Base-by-base conservation (phyloP, 2,888 invertebrate genomes). In the Clepsis dumicolana region DNA sequence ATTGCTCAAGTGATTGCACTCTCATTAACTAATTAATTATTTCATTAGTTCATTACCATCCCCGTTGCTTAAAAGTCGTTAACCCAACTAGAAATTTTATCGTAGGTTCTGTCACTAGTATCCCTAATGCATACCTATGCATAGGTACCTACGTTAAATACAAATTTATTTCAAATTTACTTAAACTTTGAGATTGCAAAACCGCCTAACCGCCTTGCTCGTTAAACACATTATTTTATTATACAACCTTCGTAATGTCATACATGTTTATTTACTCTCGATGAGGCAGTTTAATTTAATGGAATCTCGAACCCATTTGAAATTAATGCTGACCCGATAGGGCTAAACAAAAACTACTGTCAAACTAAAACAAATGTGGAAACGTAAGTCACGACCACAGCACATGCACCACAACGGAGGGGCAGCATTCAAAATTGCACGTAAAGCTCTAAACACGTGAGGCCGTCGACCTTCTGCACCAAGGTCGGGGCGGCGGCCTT, bases 401-500 rank as follows among this genome's bases (percentile, higher is more conserved):
- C 44, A 44, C n/a, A 44, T 21, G 56, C 12, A 12, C 25, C 12
- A 44, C 10, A 50, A 54, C 61, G 50, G 48, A 35, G 50, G 41
- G 12, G 38, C 27, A 56, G 25, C 32, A 56, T 72, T 73, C 78
- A 73, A 81, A 84, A 84, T 81, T 78, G 84, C 84, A 88, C 75
- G 80, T 84, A 35, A 85, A 86, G 83, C 83, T 85, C 80, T 79
- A 82, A 86, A 85, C 88, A 88, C 86, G 84, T 82, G 86, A 87
- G 93, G 90, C 87, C 93, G 84, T 89, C 89, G 90, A 93, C 91
- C 92, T 91, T 91, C 88, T 86, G 87, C 87, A 88, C 82, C 89
- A 93, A 93, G 93, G 93, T 93, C 93, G 90, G 83, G 24, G 81
- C 87, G 88, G 86, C 91, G 93, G 93, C 93, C 93, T 93, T 93